A percentile compares a stretch with the other conserved stretches of the same genome.
Evolutionary conservation across 1,140 invertebrate species (phyloP).

Genomic region (Temnothorax nylanderi): DNA sequence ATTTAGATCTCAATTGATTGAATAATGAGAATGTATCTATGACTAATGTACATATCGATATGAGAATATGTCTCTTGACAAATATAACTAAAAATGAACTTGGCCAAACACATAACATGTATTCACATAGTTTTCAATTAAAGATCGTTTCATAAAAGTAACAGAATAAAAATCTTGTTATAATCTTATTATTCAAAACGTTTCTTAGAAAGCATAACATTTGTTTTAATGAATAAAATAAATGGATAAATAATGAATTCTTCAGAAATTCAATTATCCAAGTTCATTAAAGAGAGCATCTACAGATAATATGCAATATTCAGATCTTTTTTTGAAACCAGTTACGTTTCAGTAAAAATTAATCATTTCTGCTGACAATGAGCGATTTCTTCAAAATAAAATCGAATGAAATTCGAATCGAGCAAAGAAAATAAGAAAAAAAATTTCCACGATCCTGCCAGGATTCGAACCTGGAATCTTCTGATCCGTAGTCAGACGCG

Average conservation of each 20-base stretch:
- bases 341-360: not conserved
- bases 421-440: conserved; percentile 11
- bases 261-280: no score
- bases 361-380: not conserved
- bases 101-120: not conserved
- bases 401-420: not conserved
- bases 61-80: not conserved
- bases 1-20: not conserved
- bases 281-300: no score
- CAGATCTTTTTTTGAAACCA: not conserved
- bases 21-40: not conserved
- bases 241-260: no score
- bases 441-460: conserved; percentile 89
- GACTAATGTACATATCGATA: not conserved
- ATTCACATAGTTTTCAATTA: not conserved
- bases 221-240: not conserved
- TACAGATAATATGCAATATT: not conserved
- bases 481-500: conserved; percentile 97
- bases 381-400: not conserved
- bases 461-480: conserved; percentile 97
- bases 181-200: not conserved
- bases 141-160: not conserved
- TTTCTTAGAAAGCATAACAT: not conserved
- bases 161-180: not conserved
- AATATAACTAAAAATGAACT: not conserved